Conservation (phyloP, 1,140 invertebrate species). For the Periplaneta americana region DNA sequence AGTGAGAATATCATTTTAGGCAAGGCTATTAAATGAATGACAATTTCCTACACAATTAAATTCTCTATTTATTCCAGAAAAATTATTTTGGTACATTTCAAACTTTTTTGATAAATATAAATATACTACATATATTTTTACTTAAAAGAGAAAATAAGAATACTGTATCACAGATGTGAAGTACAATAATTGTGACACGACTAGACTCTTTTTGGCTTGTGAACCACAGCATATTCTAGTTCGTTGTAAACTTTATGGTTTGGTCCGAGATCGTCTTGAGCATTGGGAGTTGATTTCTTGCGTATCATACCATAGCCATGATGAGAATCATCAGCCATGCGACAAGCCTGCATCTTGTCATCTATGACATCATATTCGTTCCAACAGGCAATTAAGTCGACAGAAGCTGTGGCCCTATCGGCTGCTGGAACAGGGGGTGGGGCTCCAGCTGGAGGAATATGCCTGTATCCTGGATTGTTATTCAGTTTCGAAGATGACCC, state of each 20-base stretch:
- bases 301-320: constrained; percentile 69
- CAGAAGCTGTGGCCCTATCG: not conserved
- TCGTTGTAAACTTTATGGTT: constrained; percentile 67
- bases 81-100: not conserved
- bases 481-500: constrained; percentile 63
- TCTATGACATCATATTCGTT: constrained; percentile 12
- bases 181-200: not conserved
- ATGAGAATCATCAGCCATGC: constrained; percentile 70
- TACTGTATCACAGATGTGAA: not conserved
- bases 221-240: constrained; percentile 71
- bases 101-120: not conserved
- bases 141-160: not conserved
- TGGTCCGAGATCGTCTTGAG: constrained; percentile 41
- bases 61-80: not conserved
- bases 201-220: constrained; percentile 72
- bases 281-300: constrained; percentile 44
- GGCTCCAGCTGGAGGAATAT: constrained; percentile 33
- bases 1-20: too few relatives aligned
- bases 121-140: not conserved
- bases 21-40: too few relatives aligned
- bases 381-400: not conserved
- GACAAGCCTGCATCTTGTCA: constrained; percentile 23
- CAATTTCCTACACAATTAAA: not conserved
- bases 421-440: not conserved
- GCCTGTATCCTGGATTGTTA: constrained; percentile 61